phyloP scores from a whole-genome alignment of 1,140 invertebrate genomes.

The Akabosia matsudoensis region DNA sequence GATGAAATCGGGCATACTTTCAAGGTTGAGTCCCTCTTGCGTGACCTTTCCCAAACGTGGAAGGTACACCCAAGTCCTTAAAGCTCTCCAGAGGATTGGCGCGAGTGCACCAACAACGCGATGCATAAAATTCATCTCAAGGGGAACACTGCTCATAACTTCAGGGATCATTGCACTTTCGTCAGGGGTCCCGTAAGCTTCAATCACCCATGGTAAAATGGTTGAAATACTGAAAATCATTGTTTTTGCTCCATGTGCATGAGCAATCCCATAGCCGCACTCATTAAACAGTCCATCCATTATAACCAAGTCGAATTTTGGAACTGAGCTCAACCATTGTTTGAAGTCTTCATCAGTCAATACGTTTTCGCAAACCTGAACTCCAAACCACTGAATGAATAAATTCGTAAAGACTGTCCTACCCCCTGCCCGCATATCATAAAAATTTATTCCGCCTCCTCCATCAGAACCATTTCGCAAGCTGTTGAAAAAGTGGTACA shows the following conservation, averaged over 20 bases:
- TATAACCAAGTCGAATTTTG: slow-evolving; percentile 48
- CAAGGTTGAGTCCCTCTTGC: slow-evolving; percentile 18
- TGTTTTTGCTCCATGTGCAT: background rate
- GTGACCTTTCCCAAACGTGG: background rate
- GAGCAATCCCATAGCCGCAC: slow-evolving; percentile 29
- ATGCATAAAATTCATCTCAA: slow-evolving; percentile 4
- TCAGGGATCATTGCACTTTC: background rate
- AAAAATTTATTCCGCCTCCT: background rate
- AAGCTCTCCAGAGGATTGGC: background rate
- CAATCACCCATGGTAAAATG: background rate
- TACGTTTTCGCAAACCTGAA: background rate
- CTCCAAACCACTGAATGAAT: slow-evolving; percentile 6
- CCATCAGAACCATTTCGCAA: background rate
- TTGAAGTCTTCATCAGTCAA: background rate
- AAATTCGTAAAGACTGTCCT: background rate
- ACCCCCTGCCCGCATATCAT: background rate
- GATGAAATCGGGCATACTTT: slow-evolving; percentile 32
- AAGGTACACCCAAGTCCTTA: background rate
- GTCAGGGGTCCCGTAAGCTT: background rate
- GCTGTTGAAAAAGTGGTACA: background rate
- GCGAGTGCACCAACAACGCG: background rate
- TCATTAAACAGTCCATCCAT: slow-evolving; percentile 48
- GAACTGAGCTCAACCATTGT: background rate
- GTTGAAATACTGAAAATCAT: slow-evolving; percentile 3
- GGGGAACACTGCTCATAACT: background rate